Evolutionary conservation across 1,140 invertebrate species (phyloP).

Genomic region (Papilio machaon): DNA sequence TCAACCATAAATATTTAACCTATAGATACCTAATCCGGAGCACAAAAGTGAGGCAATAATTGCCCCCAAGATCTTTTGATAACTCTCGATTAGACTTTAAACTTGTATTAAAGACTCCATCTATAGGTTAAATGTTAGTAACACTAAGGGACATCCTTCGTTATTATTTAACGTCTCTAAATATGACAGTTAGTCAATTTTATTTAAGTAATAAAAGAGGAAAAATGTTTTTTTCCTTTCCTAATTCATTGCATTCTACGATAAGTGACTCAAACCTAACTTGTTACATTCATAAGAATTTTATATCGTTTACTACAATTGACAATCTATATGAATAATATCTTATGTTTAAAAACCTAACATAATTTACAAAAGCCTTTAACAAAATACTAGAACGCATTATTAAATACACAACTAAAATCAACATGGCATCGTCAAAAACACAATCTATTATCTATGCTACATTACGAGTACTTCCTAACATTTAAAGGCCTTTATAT

Average conservation of each 20-base stretch:
- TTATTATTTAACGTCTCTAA: neutral
- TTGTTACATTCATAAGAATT: slow-evolving; percentile 57
- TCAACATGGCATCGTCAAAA: slow-evolving; percentile 72
- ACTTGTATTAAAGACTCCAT: too few species aligned
- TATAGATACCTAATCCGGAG: too few species aligned
- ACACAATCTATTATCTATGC: slow-evolving; percentile 52
- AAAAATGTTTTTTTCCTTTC: slow-evolving; percentile 30
- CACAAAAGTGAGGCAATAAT: too few species aligned
- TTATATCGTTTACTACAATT: slow-evolving; percentile 53
- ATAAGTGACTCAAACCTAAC: slow-evolving; percentile 50
- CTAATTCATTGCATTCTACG: slow-evolving; percentile 52
- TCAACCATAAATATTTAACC: too few species aligned
- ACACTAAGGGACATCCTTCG: neutral
- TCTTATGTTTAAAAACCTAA: slow-evolving; percentile 39
- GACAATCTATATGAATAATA: slow-evolving; percentile 53
- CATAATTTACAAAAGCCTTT: slow-evolving; percentile 45
- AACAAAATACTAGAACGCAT: slow-evolving; percentile 79
- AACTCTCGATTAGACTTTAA: too few species aligned
- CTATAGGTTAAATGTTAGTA: neutral
- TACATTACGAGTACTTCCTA: slow-evolving; percentile 50
- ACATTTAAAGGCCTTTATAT: slow-evolving; percentile 71
- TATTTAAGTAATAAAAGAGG: slow-evolving; percentile 45
- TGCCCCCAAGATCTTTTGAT: too few species aligned
- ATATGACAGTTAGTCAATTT: slow-evolving; percentile 4
- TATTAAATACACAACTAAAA: slow-evolving; percentile 48